These are phyloP conservation scores for Apamea epomidion DNA, from an alignment of 2,888 invertebrate genomes.

Conservation along the genomic window DNA sequence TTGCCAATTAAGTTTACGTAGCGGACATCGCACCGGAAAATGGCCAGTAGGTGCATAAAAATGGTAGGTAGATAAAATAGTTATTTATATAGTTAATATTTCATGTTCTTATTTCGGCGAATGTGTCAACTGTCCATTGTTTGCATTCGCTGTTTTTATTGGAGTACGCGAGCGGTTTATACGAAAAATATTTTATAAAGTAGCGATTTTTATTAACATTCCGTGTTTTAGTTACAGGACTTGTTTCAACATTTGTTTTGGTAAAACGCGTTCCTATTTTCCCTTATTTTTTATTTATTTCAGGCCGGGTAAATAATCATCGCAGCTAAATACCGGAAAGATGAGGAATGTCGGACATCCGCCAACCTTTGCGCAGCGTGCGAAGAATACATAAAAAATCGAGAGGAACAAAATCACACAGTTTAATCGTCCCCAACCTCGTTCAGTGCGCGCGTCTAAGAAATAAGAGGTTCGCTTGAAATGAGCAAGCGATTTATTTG, in stretches of 20 bases:
- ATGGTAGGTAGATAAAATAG: conserved; percentile 7
- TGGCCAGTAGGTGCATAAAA: conserved; percentile 25
- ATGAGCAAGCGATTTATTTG: conserved; percentile 81
- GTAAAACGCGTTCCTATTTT: background rate
- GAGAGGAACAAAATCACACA: conserved; percentile 47
- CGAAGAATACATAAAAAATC: conserved; percentile 36
- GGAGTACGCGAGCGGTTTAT: conserved; percentile 4
- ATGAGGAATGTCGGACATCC: conserved; percentile 3
- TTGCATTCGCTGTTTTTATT: conserved; percentile 33
- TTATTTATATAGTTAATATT: conserved; percentile 24
- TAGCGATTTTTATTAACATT: conserved; percentile 13
- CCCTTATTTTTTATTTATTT: conserved; percentile 7
- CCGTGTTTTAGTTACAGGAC: background rate
- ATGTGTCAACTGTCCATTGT: conserved; percentile 28
- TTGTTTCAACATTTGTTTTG: background rate
- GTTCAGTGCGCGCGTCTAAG: conserved; percentile 63
- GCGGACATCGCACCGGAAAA: conserved; percentile 21
- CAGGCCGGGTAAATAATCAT: background rate
- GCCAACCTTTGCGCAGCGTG: conserved; percentile 16
- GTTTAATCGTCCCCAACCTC: conserved; percentile 55
- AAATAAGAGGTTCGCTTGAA: conserved; percentile 77
- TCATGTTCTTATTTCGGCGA: conserved; percentile 21
- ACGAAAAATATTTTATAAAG: conserved; percentile 6
- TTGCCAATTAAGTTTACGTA: conserved; percentile 53
- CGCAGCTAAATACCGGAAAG: conserved; percentile 13